Evolutionary conservation across 2,888 invertebrate genomes (phyloP).

Genomic region (Netelia inedita): DNA sequence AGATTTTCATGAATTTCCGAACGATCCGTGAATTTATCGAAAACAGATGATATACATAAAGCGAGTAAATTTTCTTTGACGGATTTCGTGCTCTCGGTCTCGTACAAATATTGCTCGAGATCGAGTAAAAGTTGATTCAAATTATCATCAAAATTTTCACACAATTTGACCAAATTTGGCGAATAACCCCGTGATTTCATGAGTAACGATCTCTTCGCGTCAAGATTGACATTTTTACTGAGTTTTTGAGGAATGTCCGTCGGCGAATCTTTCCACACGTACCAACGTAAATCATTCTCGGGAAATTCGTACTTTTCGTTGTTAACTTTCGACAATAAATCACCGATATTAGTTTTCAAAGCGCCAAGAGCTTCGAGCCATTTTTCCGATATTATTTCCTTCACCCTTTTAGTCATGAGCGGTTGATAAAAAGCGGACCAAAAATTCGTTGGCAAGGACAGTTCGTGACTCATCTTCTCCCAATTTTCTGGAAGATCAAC

Average conservation of each 20-base stretch:
- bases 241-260: conserved; percentile 86
- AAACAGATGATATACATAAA: conserved; percentile 75
- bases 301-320: conserved; percentile 84
- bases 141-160: conserved; percentile 88
- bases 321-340: conserved; percentile 77
- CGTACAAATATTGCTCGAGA: conserved; percentile 89
- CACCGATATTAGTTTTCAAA: conserved; percentile 77
- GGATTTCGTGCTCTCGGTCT: conserved; percentile 83
- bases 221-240: conserved; percentile 76
- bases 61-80: conserved; percentile 77
- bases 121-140: conserved; percentile 89
- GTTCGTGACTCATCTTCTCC: conserved; percentile 87
- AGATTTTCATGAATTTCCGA: conserved; percentile 80
- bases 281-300: conserved; percentile 90
- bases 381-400: conserved; percentile 83
- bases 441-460: conserved; percentile 88
- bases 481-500: conserved; percentile 89
- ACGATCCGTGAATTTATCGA: conserved; percentile 81
- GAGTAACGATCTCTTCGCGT: conserved; percentile 86
- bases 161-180: conserved; percentile 90
- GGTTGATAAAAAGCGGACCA: conserved; percentile 92
- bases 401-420: conserved; percentile 89
- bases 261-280: conserved; percentile 90
- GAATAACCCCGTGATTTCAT: conserved; percentile 94
- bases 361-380: conserved; percentile 76